A percentile compares a stretch with the other conserved stretches of the same genome.
Evolutionary conservation across 1,140 invertebrate genomes (phyloP).

Genomic region (Marisa cornuarietis): DNA sequence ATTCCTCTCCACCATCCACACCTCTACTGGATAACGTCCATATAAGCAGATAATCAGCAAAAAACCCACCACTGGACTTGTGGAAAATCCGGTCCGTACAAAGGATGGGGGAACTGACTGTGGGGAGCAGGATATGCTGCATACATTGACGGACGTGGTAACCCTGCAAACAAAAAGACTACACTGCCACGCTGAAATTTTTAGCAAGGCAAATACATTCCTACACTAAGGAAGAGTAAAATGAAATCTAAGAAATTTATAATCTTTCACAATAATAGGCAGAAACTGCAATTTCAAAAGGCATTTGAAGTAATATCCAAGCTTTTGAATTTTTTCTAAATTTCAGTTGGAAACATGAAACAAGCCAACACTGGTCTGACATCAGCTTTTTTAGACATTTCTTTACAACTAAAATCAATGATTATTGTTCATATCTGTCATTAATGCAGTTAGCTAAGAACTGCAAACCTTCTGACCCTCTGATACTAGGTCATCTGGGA

Average conservation of each 20-base stretch:
- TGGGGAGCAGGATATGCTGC: conserved; percentile 75
- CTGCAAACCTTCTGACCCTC: no score
- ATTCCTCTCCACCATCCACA: not conserved
- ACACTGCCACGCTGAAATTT: not conserved
- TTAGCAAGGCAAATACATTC: not conserved
- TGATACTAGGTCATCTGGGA: no score
- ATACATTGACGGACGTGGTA: conserved; percentile 90
- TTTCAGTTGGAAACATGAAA: no score
- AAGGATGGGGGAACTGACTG: conserved; percentile 91
- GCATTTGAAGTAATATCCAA: no score
- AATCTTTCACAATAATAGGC: not conserved
- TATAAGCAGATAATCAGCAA: not conserved
- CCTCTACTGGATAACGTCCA: not conserved
- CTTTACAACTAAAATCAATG: no score
- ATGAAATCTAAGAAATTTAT: no score
- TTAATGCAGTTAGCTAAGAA: no score
- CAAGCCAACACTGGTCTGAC: no score
- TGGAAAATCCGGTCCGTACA: conserved; percentile 93
- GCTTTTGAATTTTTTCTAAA: not conserved
- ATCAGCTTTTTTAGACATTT: no score
- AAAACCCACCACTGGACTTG: conserved; percentile 91
- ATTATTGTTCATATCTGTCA: no score
- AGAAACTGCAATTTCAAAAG: not conserved
- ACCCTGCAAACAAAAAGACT: conserved; percentile 70
- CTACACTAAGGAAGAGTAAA: no score